These are phyloP conservation scores for Lordiphosa stackelbergi DNA, from an alignment of 1,140 invertebrate genomes.

Conservation along the genomic window DNA sequence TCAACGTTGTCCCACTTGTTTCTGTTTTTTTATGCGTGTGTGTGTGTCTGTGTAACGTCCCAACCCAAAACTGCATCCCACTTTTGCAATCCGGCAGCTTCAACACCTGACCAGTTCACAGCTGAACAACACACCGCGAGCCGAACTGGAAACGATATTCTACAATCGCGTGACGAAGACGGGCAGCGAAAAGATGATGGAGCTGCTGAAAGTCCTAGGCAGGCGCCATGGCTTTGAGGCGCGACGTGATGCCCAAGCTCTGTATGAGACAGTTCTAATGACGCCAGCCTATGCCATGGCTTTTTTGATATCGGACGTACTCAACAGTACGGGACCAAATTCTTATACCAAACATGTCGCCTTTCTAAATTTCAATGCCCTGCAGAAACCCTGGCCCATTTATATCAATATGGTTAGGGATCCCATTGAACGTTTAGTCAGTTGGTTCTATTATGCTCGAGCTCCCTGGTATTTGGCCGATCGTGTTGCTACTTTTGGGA, in stretches of 20 bases:
- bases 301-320: conserved; percentile 78
- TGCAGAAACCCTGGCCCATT: conserved; percentile 87
- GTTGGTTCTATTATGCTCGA: conserved; percentile 90
- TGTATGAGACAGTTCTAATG: conserved; percentile 81
- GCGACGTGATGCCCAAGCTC: conserved; percentile 88
- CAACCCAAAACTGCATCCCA: conserved; percentile 47
- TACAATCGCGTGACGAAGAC: conserved; percentile 94
- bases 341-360: conserved; percentile 89
- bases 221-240: conserved; percentile 87
- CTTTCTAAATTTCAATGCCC: conserved; percentile 87
- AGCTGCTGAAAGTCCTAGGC: conserved; percentile 85
- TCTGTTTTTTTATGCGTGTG: conserved; percentile 29
- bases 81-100: conserved; percentile 68
- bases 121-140: conserved; percentile 87
- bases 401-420: conserved; percentile 93
- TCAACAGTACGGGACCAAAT: conserved; percentile 78
- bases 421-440: conserved; percentile 91
- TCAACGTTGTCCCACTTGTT: conserved; percentile 6
- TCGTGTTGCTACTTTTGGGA: conserved; percentile 88
- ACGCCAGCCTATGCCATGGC: conserved; percentile 85
- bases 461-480: conserved; percentile 93
- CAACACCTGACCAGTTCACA: conserved; percentile 65
- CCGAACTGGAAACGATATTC: conserved; percentile 87
- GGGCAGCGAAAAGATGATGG: conserved; percentile 91
- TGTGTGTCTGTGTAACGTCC: conserved; percentile 32